Conservation (phyloP, 2,797 vertebrate genomes). For the Rhinichthys osculus region DNA sequence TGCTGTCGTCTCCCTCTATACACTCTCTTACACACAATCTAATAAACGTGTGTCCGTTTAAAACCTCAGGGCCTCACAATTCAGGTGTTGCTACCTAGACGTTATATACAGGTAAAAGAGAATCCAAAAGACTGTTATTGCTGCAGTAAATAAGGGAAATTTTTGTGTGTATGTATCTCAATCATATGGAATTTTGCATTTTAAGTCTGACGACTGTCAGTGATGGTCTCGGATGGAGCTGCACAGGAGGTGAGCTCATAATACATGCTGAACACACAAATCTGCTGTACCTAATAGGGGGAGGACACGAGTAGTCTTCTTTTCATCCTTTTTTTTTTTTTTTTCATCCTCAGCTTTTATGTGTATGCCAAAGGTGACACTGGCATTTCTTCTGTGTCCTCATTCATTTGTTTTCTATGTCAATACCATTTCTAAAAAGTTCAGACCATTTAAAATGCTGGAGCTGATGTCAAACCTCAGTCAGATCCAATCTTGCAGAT, state of each 20-base stretch:
- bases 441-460: not conserved
- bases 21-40: constrained; percentile 48
- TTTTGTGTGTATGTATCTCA: constrained; percentile 53
- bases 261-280: constrained; percentile 39
- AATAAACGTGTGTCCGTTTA: constrained; percentile 64
- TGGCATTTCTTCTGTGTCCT: constrained; percentile 24
- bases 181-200: constrained; percentile 18
- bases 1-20: constrained; percentile 55
- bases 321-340: not conserved
- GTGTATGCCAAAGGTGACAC: constrained; percentile 29
- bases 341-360: not conserved
- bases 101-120: constrained; percentile 56
- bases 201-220: constrained; percentile 36
- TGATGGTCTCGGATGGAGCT: constrained; percentile 10
- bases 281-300: constrained; percentile 35
- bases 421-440: not conserved
- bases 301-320: constrained; percentile 44
- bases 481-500: not conserved
- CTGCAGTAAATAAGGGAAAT: constrained; percentile 57
- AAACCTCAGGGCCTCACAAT: constrained; percentile 80
- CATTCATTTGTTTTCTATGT: not conserved
- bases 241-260: constrained; percentile 19
- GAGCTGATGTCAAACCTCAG: not conserved
- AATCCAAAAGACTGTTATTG: constrained; percentile 62
- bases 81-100: constrained; percentile 75